Percentiles rank a stretch among this genome's conserved stretches.
Conservation (phyloP, 1,140 invertebrate genomes). For the Brachionus paranguensis region DNA sequence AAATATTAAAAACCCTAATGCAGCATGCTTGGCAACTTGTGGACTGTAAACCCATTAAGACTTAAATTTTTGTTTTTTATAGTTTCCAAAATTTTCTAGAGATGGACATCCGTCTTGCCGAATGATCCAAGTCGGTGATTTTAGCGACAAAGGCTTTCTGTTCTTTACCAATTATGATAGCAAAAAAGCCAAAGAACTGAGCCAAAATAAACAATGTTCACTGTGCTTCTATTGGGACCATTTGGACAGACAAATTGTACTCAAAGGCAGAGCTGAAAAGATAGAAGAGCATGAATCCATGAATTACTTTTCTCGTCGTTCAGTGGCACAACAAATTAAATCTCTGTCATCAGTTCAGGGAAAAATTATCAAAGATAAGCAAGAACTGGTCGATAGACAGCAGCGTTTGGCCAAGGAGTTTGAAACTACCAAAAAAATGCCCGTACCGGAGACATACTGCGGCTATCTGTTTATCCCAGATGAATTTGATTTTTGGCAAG, state of each 20-base stretch:
- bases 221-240: slow-evolving; percentile 34
- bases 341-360: slow-evolving; percentile 1
- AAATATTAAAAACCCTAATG: background rate
- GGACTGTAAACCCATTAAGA: background rate
- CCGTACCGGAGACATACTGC: background rate
- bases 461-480: slow-evolving; percentile 7
- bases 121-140: background rate
- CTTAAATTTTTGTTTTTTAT: background rate
- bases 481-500: slow-evolving; percentile 39
- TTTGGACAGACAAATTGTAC: background rate
- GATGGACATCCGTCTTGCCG: slow-evolving; percentile 32
- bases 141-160: background rate
- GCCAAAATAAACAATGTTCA: background rate
- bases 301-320: background rate
- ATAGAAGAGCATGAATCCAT: background rate
- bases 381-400: slow-evolving; percentile 2
- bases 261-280: background rate
- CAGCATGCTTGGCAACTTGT: slow-evolving; percentile 7
- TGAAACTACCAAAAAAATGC: background rate
- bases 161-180: slow-evolving; percentile 32
- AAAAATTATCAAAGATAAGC: slow-evolving; percentile 9
- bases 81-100: background rate
- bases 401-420: background rate
- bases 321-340: background rate
- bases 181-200: background rate